These are phyloP conservation scores for Lipotes vexillifer DNA, from an alignment of 2,113 vertebrate genomes.

Conservation along the genomic window DNA sequence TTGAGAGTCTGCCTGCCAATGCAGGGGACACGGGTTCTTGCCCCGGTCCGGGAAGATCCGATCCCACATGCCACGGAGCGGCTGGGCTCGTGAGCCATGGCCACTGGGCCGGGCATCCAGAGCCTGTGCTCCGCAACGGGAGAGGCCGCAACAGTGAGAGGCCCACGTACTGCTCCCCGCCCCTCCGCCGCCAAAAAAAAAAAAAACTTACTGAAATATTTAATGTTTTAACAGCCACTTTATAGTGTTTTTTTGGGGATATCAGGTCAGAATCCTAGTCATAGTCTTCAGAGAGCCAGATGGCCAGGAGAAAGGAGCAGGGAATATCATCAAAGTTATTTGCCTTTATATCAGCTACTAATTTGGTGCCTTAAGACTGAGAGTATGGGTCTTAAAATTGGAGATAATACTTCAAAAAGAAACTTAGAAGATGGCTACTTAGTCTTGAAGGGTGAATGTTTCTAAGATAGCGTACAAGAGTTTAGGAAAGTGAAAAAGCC, in stretches of 20 bases:
- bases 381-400: not conserved
- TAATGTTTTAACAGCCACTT: not conserved
- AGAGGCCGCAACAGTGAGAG: too few relatives aligned
- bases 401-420: not conserved
- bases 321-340: not conserved
- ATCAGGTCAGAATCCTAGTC: not conserved
- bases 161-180: too few relatives aligned
- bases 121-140: too few relatives aligned
- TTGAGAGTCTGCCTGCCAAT: too few relatives aligned
- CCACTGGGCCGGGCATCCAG: accelerated
- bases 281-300: not conserved
- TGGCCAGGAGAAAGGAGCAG: not conserved
- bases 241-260: not conserved
- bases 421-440: not conserved
- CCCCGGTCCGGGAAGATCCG: too few relatives aligned
- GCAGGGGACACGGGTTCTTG: too few relatives aligned
- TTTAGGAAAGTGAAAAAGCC: too few relatives aligned
- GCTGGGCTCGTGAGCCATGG: too few relatives aligned
- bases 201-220: not conserved
- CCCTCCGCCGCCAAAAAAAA: too few relatives aligned
- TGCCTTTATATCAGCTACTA: not conserved
- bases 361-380: not conserved
- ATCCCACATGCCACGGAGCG: too few relatives aligned
- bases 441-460: not conserved
- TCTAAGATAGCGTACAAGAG: not conserved